Evolutionary conservation across 2,888 invertebrate genomes (phyloP), one percentile per base, ranked within the genome.

Genomic region (Caenorhabditis doughertyi): DNA sequence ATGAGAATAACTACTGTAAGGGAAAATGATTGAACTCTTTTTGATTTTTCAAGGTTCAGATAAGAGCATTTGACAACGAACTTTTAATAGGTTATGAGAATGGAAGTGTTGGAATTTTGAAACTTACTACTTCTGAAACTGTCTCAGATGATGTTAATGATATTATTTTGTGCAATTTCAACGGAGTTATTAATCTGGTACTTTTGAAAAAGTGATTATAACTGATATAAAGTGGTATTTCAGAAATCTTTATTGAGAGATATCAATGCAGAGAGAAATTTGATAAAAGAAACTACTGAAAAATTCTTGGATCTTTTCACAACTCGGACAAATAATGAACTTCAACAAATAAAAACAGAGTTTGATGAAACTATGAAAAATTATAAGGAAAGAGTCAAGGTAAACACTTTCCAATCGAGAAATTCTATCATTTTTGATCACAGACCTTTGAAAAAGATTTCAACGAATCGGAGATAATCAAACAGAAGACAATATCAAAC

Each of bases 281-380:
- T 77, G n/a, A 87, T 87, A 7, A 71, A 85, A 11, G 83, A 84
- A 60, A 81, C 83, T 16, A 81, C 87, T 11, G 83, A 87, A 16
- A 72, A 68, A n/a, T 85, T 85, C 39, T 58, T 87, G 44, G 72
- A 77, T 4, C 62, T 81, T 11, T 85, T 83, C 60, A 85, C 77
- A 23, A 65, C 62, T 23, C 56, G 72, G n/a, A 76, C 81, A 9
- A 73, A 84, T 4, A 76, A 65, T 4, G 85, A 85, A 39, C 25
- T 85, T 4, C 55, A 27, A 25, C 39, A 67, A 47, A 60, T 82
- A 0, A 81, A 68, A 23, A 53, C 53, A 21, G 65, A 79, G 7
- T 80, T 77, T 29, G 79, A 79, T 55, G 65, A 53, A 18, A 73
- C 56, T 18, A 79, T 79, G 51, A 53, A 21, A 39, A 64, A 56